phyloP scores from a whole-genome alignment of 1,140 invertebrate genomes.

The Megathymus violae region DNA sequence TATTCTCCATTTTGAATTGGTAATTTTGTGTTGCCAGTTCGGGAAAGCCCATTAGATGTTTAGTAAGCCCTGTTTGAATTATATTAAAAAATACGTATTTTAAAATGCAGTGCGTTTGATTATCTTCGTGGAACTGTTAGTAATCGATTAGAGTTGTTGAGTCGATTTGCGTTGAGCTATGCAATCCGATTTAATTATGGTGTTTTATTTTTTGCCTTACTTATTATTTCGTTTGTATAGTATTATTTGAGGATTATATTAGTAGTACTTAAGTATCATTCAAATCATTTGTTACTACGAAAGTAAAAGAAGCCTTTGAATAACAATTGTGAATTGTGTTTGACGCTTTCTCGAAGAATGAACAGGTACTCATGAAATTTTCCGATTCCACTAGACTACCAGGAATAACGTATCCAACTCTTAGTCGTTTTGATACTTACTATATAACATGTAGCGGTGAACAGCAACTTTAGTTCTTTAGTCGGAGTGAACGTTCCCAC shows the following conservation, averaged over 20 bases:
- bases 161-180: conserved; percentile 8
- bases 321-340: too few species aligned
- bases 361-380: too few species aligned
- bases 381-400: too few species aligned
- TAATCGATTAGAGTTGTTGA: too few species aligned
- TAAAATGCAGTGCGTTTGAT: conserved; percentile 22
- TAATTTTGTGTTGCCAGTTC: conserved; percentile 39
- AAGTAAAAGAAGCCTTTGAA: too few species aligned
- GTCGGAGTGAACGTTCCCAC: too few species aligned
- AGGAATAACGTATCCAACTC: too few species aligned
- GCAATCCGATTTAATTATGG: conserved; percentile 24
- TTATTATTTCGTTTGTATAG: background rate
- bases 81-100: conserved; percentile 24
- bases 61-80: conserved; percentile 19
- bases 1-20: conserved; percentile 42
- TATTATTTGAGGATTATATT: background rate
- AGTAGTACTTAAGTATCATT: background rate
- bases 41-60: conserved; percentile 41
- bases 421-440: too few species aligned
- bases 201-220: background rate
- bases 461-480: too few species aligned
- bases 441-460: too few species aligned
- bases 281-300: too few species aligned
- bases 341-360: too few species aligned
- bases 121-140: conserved; percentile 21